Base-by-base conservation (phyloP, 2,888 invertebrate species). In the Yponomeuta sedellus region DNA sequence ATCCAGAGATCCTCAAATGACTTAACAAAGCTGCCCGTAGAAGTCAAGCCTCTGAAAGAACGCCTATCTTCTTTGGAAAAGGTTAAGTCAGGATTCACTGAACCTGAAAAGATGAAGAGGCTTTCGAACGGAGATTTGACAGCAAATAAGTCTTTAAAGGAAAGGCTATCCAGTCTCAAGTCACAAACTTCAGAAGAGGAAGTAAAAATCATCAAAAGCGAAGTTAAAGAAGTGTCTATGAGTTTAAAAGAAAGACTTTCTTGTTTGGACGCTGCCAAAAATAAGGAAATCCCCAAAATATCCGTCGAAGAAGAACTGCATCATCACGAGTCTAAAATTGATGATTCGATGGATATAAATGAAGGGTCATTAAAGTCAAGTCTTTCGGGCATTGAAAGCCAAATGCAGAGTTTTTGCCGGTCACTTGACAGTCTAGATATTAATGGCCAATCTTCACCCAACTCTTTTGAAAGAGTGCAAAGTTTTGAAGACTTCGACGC, bases 341-440 rank as follows among this genome's bases (percentile, higher is more conserved):
- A 77, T 40, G 82, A 82, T 59, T 67, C 73, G 16, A 81, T 85
- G 68, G 82, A 83, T 28, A 77, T 81, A 68, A 79, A 74, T 64
- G 86, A 86, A 2, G 82, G 71, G 71, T 85, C 88, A 66, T 74
- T 87, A 59, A 90, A 87, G 74, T 78, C 82, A 10, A 88, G 80
- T 71, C 74, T 87, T 69, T 83, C 83, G 68, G 92, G 83, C 73
- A 91, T 85, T 74, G 92, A 85, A 83, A 92, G 79, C 82, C 93
- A 78, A 91, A 93, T 90, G 91, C 92, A 82, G 82, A 93, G 83
- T 69, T 93, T 93, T 72, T 93, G 94, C 74, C 92, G 93, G 28
- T 94, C 94, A 66, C 82, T 94, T 66, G 94, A 94, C 71, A 94
- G 94, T 66, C 82, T 94, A 71, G 94, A 94, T 71, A 93, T 93